Percentiles rank a stretch among this genome's conserved stretches.
These are phyloP conservation scores for Datnioides undecimradiatus DNA, from an alignment of 2,113 vertebrate species.

Conservation along the genomic window DNA sequence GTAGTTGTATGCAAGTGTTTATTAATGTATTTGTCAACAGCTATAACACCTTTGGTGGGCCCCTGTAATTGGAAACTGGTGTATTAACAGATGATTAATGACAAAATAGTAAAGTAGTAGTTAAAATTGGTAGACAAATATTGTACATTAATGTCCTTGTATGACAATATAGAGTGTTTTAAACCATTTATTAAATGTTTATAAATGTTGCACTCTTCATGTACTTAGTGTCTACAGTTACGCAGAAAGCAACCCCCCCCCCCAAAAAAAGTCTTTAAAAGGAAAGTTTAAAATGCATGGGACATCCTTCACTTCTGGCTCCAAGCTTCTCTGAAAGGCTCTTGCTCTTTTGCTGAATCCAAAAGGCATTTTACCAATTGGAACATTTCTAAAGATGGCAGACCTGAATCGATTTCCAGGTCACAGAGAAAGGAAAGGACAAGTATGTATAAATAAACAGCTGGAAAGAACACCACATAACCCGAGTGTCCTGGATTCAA, in stretches of 20 bases:
- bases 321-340: background rate
- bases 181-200: no score
- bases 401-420: constrained; percentile 30
- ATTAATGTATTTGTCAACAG: background rate
- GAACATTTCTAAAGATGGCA: background rate
- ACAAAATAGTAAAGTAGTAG: background rate
- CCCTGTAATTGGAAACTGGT: background rate
- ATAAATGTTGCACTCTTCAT: background rate
- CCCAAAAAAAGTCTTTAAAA: background rate
- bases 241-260: no score
- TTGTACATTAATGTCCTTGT: background rate
- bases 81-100: background rate
- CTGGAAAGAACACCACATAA: constrained; percentile 16
- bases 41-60: background rate
- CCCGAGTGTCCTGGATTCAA: background rate
- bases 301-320: background rate
- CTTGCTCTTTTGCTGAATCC: background rate
- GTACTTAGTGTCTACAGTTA: background rate
- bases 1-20: background rate
- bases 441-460: constrained; percentile 20
- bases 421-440: constrained; percentile 15
- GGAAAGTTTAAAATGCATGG: background rate
- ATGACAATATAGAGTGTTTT: background rate
- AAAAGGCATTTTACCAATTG: constrained; percentile 27
- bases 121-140: background rate